Conservation (phyloP, 2,113 vertebrate species). For the Halcyon malimbica region DNA sequence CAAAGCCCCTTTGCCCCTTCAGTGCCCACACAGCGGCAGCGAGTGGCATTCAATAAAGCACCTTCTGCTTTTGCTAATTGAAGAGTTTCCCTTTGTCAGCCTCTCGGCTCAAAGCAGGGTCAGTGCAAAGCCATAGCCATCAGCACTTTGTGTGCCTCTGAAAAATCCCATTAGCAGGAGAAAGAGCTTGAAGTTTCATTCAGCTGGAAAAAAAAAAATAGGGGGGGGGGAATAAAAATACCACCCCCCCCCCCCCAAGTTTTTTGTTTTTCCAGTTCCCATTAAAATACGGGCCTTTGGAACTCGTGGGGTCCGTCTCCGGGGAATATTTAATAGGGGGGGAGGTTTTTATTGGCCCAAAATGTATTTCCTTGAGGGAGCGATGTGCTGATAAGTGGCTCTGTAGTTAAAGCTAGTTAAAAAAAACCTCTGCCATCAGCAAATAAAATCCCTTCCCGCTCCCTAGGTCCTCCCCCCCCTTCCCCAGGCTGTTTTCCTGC, state of each 20-base stretch:
- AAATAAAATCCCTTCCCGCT: not conserved
- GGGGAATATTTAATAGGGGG: not conserved
- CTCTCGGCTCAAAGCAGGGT: conserved; percentile 15
- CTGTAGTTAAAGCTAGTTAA: not conserved
- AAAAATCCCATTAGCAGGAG: conserved; percentile 74
- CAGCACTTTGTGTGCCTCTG: conserved; percentile 62
- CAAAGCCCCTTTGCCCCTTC: not conserved
- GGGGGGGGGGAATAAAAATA: not conserved
- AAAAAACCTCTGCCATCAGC: not conserved
- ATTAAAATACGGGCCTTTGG: not conserved
- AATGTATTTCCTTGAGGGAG: conserved; percentile 11
- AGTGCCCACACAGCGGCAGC: not conserved
- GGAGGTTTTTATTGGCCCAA: conserved; percentile 15
- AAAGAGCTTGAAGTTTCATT: conserved; percentile 68
- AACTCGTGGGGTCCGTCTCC: not conserved
- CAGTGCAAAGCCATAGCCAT: conserved; percentile 60
- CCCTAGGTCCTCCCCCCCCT: no score
- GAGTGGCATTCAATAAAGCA: not conserved
- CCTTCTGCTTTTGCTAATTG: conserved; percentile 64
- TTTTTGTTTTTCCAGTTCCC: no score
- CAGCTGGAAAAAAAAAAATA: not conserved
- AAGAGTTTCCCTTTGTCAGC: conserved; percentile 65
- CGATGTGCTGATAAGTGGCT: not conserved
- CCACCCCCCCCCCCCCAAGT: not conserved
- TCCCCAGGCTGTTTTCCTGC: not conserved